Conservation (phyloP, 2,113 vertebrate species). For the Motacilla alba region DNA sequence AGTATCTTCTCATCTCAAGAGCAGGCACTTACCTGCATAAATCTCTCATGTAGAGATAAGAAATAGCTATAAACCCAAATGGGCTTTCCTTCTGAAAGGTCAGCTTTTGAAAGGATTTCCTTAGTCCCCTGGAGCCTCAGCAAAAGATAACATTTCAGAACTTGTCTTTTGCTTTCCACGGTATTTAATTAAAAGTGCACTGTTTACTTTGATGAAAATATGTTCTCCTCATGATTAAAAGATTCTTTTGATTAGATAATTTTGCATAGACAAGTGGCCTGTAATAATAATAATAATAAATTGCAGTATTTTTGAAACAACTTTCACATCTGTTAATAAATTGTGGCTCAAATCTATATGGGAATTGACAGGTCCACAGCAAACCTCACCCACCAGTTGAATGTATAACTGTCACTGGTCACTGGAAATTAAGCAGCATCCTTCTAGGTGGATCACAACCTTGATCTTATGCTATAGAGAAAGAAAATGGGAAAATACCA, state of each 20-base stretch:
- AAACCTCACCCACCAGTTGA: background rate
- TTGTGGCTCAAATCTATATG: background rate
- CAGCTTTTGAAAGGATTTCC: constrained; percentile 50
- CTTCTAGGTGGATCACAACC: background rate
- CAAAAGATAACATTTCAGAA: constrained; percentile 12
- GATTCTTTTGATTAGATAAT: constrained; percentile 33
- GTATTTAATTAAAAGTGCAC: constrained; percentile 33
- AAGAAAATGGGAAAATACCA: background rate
- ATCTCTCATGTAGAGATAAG: constrained; percentile 17
- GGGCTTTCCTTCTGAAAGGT: constrained; percentile 38
- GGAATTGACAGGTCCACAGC: background rate
- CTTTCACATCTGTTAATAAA: background rate
- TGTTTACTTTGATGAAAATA: constrained; percentile 35
- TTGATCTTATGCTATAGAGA: background rate
- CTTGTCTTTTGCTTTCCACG: constrained; percentile 13
- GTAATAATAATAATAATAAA: constrained; percentile 27
- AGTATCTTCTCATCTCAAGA: constrained; percentile 21
- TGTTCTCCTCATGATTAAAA: constrained; percentile 35
- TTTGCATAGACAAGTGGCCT: constrained; percentile 6
- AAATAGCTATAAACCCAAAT: constrained; percentile 16
- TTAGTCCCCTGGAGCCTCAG: background rate
- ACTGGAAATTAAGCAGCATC: too few relatives aligned
- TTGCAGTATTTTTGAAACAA: constrained; percentile 10
- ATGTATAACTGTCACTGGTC: background rate
- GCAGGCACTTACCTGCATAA: constrained; percentile 22